These are phyloP conservation scores for Nestor notabilis DNA, from an alignment of 2,113 vertebrate species.

Conservation along the genomic window DNA sequence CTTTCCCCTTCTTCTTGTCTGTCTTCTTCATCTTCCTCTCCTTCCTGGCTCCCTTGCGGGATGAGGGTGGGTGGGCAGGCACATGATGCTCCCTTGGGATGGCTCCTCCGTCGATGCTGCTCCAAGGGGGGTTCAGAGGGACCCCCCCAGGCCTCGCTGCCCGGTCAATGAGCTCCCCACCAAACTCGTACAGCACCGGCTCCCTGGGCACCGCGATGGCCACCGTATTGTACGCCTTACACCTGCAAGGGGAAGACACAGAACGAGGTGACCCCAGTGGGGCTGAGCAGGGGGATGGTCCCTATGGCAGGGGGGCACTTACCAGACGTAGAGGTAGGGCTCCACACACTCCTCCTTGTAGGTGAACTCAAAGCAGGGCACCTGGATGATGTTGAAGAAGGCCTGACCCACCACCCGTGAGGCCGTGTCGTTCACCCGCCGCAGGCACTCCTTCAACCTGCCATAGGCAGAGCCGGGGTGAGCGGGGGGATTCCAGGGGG, in stretches of 20 bases:
- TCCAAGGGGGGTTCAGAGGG: not conserved
- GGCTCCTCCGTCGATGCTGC: fast-evolving
- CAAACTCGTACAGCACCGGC: slow-evolving; percentile 85
- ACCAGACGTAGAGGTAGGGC: slow-evolving; percentile 89
- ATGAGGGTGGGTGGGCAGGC: fast-evolving
- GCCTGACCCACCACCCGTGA: slow-evolving; percentile 86
- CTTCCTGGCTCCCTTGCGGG: slow-evolving; percentile 45
- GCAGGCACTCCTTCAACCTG: slow-evolving; percentile 86
- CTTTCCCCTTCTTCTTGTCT: slow-evolving; percentile 73
- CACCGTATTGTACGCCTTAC: slow-evolving; percentile 82
- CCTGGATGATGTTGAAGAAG: slow-evolving; percentile 89
- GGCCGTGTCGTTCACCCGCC: slow-evolving; percentile 82
- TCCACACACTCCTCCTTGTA: slow-evolving; percentile 88
- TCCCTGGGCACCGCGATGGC: slow-evolving; percentile 82
- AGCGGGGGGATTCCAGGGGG: not conserved
- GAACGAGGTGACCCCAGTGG: not conserved
- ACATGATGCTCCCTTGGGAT: fast-evolving
- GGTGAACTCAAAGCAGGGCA: slow-evolving; percentile 86
- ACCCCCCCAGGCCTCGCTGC: slow-evolving; percentile 50
- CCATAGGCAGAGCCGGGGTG: fast-evolving
- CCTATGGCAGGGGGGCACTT: slow-evolving; percentile 36
- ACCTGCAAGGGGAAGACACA: slow-evolving; percentile 69
- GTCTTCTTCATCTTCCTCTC: slow-evolving; percentile 70
- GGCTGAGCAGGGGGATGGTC: fast-evolving
- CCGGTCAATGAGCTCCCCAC: slow-evolving; percentile 82